A percentile compares a stretch with the other conserved stretches of the same genome.
Evolutionary conservation across 1,140 invertebrate species (phyloP).

Genomic region (Leguminivora glycinivorella): DNA sequence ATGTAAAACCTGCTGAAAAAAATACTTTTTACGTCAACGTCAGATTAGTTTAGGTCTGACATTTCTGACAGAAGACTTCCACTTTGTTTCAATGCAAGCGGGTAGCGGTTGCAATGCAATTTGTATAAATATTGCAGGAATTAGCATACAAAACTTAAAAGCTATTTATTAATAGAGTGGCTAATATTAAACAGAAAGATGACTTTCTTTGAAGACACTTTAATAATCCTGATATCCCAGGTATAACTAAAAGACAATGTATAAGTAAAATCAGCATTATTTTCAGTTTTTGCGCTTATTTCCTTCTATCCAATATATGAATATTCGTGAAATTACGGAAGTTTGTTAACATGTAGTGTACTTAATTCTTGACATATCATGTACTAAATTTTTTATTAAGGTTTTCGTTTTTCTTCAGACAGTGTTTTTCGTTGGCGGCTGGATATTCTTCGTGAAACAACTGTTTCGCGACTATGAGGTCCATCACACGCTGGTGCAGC

Average conservation of each 20-base stretch:
- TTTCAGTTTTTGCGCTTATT: neutral
- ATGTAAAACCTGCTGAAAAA: neutral
- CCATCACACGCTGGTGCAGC: slow-evolving; percentile 94
- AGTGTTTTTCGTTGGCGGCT: slow-evolving; percentile 97
- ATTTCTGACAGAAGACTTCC: neutral
- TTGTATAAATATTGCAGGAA: neutral
- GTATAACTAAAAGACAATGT: slow-evolving; percentile 38
- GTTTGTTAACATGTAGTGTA: neutral
- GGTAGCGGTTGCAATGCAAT: neutral
- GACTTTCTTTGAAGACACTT: slow-evolving; percentile 74
- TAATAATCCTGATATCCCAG: slow-evolving; percentile 75
- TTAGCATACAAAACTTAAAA: neutral
- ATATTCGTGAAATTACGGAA: neutral
- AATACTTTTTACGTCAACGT: neutral
- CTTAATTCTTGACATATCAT: neutral
- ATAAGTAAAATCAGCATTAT: neutral
- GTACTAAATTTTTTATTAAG: neutral
- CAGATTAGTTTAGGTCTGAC: neutral
- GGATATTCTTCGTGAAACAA: slow-evolving; percentile 99
- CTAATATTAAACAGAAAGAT: slow-evolving; percentile 41
- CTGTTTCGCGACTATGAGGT: slow-evolving; percentile 99
- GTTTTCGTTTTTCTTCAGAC: slow-evolving; percentile 84
- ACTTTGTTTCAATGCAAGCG: neutral
- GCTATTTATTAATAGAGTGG: neutral
- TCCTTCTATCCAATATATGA: neutral